Base-by-base conservation (phyloP, 2,888 invertebrate species). In the Drosophila tripunctata region DNA sequence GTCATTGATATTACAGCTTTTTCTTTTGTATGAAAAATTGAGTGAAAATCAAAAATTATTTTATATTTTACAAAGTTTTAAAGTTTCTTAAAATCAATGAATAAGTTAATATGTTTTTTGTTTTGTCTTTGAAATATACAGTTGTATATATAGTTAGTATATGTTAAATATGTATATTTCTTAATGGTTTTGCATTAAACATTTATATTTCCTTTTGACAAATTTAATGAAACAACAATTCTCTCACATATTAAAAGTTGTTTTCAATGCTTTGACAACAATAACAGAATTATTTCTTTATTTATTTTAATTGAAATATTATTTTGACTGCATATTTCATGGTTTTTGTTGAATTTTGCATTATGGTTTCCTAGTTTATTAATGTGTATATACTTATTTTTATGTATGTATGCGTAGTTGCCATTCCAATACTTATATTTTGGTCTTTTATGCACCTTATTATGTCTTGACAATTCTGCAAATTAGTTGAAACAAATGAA, bases 191-290 rank as follows among this genome's bases (percentile, higher is more conserved):
- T 69, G 69, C 51, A 54, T 67, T 75, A 70, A 78, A 82, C 67
- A 61, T 76, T 69, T 60, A 80, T 78, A 83, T 67, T 79, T 73
- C 43, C 36, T 58, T 84, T 51, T 65, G 86, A 76, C 80, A 82
- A 86, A 80, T 83, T 80, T 65, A 86, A 83, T 86, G 78, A 71
- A 86, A 69, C 81, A 86, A 86, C 81, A 86, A 67, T 77, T 75
- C 38, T 67, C 67, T 64, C 80, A 79, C 69, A 77, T 66, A 61
- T 73, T 61, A 69, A 78, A 78, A 83, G 67, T 80, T 67, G 52
- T 38, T 63, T 52, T 69, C 43, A 56, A 64, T 77, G 57, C 52
- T 52, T 70, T 73, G 64, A 80, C 74, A 82, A 86, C 81, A 86
- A 81, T 83, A 83, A 86, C 84, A 78, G 65, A 81, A 84, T 78